Evolutionary conservation across 2,797 vertebrate genomes (phyloP), one percentile per base, ranked within the genome.

Genomic region (Cynopterus sphinx): DNA sequence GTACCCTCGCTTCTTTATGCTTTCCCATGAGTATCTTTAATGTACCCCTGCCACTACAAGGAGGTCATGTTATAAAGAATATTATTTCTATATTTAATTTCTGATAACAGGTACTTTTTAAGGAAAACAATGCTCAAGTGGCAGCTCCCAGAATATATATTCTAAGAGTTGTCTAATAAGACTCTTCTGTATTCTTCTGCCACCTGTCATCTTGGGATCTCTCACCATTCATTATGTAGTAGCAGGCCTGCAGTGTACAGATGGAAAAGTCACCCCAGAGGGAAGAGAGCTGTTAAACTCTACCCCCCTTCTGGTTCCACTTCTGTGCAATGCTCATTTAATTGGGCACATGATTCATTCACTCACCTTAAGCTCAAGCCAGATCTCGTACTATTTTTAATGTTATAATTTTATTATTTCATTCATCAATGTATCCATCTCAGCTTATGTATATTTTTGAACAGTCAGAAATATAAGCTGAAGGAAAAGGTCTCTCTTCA

Each of bases 301-400:
- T 92, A 94, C 24, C 68, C 87, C 36, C 16, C 57, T 97, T 97
- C 95, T 97, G 96, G 84, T 92, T 95, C 92, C 59, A 96, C 67
- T 95, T 96, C 97, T 97, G 96, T 94, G 94, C 71, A 79, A 90
- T 88, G 85, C 71, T 97, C 97, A 96, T 97, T 97, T 97, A 97
- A 97, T 88, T 57, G 2, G 77, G 87, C 85, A 95, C 92, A 95
- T 90, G 95, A 96, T 96, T 97, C 92, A 94, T 51, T 96, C 93
- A 95, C 61, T 96, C 81, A 96, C 87, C 96, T 97, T 97, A 96
- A 97, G 53, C 39, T 96, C 53, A 94, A 96, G 61, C 84, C 84
- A 97, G 84, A 87, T 73, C n/a, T 86, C 63, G 95, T 95, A 95
- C 94, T 96, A 92, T 94, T 96, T 94, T 97, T 88, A 97, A 92